Evolutionary conservation across 2,888 invertebrate genomes (phyloP).

Genomic region (Girardia tigrina): DNA sequence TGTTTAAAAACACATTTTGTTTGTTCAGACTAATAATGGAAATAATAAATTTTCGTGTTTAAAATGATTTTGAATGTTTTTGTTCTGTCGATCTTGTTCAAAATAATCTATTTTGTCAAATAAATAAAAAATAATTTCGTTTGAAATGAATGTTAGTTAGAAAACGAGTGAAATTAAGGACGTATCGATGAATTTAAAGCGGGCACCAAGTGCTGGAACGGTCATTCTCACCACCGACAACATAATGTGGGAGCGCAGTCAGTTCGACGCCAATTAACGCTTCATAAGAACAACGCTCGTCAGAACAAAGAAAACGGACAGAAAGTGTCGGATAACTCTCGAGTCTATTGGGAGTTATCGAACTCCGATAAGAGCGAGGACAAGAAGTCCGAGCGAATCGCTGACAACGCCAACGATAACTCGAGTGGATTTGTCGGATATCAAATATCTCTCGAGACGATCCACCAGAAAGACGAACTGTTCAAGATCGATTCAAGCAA

Average conservation of each 20-base stretch:
- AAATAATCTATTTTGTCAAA: too few relatives aligned
- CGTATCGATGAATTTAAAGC: background rate
- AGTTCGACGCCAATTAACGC: background rate
- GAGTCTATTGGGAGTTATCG: conserved; percentile 9
- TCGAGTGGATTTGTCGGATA: background rate
- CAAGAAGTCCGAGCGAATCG: background rate
- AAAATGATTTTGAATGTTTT: background rate
- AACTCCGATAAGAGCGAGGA: background rate
- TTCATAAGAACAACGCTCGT: too few relatives aligned
- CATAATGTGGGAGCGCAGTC: background rate
- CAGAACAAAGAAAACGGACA: background rate
- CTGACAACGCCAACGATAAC: background rate
- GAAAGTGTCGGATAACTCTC: background rate
- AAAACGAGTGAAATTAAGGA: background rate
- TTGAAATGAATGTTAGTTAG: background rate
- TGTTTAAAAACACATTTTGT: too few relatives aligned
- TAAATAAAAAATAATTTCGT: too few relatives aligned
- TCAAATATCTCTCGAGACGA: background rate
- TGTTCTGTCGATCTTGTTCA: too few relatives aligned
- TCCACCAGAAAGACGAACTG: background rate
- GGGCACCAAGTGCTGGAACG: background rate
- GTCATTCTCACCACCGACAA: background rate
- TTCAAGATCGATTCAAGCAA: background rate
- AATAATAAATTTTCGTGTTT: background rate
- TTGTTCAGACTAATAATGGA: background rate